Conservation (phyloP, 1,140 invertebrate genomes). For the Phymorhynchus buccinoides region DNA sequence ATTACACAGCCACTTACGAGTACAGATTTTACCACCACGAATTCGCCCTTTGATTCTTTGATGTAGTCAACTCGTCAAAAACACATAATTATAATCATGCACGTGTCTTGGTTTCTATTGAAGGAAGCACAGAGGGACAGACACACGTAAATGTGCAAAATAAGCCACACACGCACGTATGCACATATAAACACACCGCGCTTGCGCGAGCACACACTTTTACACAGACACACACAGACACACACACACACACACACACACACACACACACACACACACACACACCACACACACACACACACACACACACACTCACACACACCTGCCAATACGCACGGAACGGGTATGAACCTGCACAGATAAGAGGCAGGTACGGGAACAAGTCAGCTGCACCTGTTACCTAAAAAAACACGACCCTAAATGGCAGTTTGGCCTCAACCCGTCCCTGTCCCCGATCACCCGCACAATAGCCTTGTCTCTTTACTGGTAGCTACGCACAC, state of each 20-base stretch:
- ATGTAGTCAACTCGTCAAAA: no score
- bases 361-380: no score
- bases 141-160: no score
- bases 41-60: background rate
- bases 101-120: no score
- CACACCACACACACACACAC: background rate
- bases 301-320: background rate
- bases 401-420: background rate
- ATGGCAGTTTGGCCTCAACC: background rate
- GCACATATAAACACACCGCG: background rate
- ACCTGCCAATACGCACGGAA: background rate
- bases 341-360: no score
- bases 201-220: no score
- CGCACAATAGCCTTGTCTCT: background rate
- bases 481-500: no score
- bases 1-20: no score
- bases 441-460: background rate
- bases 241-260: conserved; percentile 2
- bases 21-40: no score
- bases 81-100: no score
- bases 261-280: background rate
- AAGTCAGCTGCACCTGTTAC: background rate
- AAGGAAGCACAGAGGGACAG: no score
- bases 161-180: background rate
- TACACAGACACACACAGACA: conserved; percentile 5